Evolutionary conservation across 1,140 invertebrate genomes (phyloP).

Genomic region (Steinernema feltiae): DNA sequence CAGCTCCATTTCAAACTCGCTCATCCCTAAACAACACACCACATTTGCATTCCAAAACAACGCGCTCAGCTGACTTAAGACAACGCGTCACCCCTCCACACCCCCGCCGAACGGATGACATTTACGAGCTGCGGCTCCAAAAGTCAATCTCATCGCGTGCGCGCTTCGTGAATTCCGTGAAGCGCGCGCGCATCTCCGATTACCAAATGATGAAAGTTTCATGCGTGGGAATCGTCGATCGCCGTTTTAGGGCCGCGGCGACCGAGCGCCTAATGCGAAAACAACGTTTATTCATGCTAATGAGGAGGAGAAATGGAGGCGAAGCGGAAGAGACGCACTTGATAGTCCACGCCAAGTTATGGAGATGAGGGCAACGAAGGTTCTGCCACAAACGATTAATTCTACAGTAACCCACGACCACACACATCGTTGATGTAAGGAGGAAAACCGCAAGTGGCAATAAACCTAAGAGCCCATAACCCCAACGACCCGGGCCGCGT

Average conservation of each 20-base stretch:
- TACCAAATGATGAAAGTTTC: constrained; percentile 10
- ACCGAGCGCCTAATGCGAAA: neutral
- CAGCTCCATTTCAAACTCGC: too few relatives aligned
- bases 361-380: neutral
- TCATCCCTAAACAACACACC: too few relatives aligned
- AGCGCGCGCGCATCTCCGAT: neutral
- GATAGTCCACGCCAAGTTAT: neutral
- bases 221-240: neutral
- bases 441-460: neutral
- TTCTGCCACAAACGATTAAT: neutral
- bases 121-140: neutral
- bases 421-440: too few relatives aligned
- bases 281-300: neutral
- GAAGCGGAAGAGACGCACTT: neutral
- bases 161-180: neutral
- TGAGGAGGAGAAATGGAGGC: neutral
- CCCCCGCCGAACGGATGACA: neutral
- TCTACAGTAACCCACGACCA: neutral
- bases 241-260: neutral
- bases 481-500: too few relatives aligned
- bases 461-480: neutral
- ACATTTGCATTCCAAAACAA: too few relatives aligned
- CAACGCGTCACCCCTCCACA: neutral
- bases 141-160: neutral
- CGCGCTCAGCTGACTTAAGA: too few relatives aligned